Evolutionary conservation across 2,888 invertebrate species (phyloP).

Genomic region (Erebia aethiops): DNA sequence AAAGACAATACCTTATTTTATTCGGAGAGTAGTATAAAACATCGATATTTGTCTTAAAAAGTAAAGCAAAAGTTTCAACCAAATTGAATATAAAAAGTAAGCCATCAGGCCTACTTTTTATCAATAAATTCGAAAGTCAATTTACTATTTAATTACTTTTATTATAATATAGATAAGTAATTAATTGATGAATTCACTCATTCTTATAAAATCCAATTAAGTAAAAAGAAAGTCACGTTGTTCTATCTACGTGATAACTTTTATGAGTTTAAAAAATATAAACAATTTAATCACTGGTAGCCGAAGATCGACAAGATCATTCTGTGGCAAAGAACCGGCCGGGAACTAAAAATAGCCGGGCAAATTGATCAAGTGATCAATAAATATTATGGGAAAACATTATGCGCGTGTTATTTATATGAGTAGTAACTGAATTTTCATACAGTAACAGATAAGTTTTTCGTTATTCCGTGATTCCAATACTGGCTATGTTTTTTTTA

Average conservation of each 20-base stretch:
- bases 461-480: no score
- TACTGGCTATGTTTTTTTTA: no score
- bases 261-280: constrained; percentile 21
- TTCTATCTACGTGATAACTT: constrained; percentile 17
- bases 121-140: constrained; percentile 4
- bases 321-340: no score
- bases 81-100: no score
- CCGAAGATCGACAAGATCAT: no score
- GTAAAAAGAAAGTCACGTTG: constrained; percentile 13
- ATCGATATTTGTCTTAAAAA: not conserved
- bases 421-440: no score
- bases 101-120: not conserved
- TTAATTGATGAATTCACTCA: constrained; percentile 13
- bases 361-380: no score
- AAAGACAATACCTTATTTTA: not conserved
- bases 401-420: no score
- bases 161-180: constrained; percentile 8
- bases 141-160: constrained; percentile 1
- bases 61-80: not conserved
- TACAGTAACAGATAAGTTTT: no score
- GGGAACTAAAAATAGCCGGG: no score
- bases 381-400: no score
- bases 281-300: constrained; percentile 22
- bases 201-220: constrained; percentile 11
- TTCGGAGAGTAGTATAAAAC: not conserved